A percentile compares a stretch with the other conserved stretches of the same genome.
Conservation (phyloP, 2,888 invertebrate genomes). For the Chrysodeixis includens region DNA sequence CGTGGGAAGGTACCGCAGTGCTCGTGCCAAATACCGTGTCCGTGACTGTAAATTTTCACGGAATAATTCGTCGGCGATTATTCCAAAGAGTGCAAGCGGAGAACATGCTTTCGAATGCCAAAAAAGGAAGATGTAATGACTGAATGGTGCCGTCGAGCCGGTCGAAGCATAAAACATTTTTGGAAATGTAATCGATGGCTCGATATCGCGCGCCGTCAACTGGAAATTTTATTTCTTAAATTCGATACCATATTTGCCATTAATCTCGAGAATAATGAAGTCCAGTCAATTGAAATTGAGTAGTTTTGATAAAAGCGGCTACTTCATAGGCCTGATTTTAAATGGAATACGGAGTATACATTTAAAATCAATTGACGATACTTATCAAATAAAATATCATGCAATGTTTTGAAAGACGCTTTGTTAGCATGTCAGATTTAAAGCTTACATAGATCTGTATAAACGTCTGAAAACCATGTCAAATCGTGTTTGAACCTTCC, state of each 20-base stretch:
- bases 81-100: constrained; percentile 55
- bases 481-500: constrained; percentile 69
- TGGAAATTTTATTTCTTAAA: constrained; percentile 35
- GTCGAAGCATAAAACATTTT: constrained; percentile 45
- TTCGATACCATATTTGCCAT: constrained; percentile 29
- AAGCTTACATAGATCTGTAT: constrained; percentile 62
- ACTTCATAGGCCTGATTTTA: constrained; percentile 29
- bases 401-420: constrained; percentile 29
- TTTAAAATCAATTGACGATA: constrained; percentile 49
- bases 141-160: constrained; percentile 55
- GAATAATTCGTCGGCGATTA: constrained; percentile 62
- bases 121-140: constrained; percentile 67
- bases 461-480: constrained; percentile 67
- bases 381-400: constrained; percentile 34
- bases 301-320: constrained; percentile 46
- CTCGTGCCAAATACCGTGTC: constrained; percentile 64
- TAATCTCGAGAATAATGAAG: constrained; percentile 26
- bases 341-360: constrained; percentile 39
- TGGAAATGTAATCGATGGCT: constrained; percentile 51
- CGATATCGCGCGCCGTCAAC: constrained; percentile 43
- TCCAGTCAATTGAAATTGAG: constrained; percentile 24
- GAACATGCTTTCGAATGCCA: constrained; percentile 67
- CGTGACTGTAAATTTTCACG: constrained; percentile 66
- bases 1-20: constrained; percentile 60
- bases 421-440: constrained; percentile 35